Evolutionary conservation across 92 coral and sea anemone genomes (phyloP).

Genomic region (Phenganax subtilis): DNA sequence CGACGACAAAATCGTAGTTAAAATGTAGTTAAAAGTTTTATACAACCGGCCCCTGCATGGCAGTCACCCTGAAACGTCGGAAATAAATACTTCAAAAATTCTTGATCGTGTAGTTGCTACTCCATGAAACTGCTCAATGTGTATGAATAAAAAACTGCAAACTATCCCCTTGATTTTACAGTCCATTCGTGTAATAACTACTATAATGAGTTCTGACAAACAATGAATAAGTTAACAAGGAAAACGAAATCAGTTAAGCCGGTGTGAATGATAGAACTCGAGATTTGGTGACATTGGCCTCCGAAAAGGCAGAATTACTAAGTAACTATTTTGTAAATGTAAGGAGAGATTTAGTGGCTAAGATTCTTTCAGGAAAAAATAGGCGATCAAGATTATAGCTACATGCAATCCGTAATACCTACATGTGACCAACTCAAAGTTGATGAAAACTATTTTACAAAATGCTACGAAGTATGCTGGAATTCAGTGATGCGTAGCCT

Average conservation of each 20-base stretch:
- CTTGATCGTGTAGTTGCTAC: no score
- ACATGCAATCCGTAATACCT: neutral
- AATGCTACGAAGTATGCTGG: neutral
- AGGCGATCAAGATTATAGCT: neutral
- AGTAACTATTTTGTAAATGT: neutral
- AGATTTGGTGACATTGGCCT: neutral
- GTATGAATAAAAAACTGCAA: no score
- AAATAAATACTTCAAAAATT: no score
- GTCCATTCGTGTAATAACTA: no score
- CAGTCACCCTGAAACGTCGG: no score
- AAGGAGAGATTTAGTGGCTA: neutral
- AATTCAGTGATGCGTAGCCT: neutral
- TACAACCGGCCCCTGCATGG: no score
- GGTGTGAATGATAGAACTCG: neutral
- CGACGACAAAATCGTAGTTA: no score
- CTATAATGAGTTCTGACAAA: no score
- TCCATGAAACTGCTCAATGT: no score
- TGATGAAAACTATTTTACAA: neutral
- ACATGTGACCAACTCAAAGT: neutral
- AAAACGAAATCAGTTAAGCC: neutral
- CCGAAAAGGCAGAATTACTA: neutral
- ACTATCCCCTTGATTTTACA: no score
- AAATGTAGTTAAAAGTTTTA: no score
- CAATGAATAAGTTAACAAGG: no score
- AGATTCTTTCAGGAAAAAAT: neutral